phyloP scores from a whole-genome alignment of 1,140 invertebrate species.

The Notospermus geniculatus region DNA sequence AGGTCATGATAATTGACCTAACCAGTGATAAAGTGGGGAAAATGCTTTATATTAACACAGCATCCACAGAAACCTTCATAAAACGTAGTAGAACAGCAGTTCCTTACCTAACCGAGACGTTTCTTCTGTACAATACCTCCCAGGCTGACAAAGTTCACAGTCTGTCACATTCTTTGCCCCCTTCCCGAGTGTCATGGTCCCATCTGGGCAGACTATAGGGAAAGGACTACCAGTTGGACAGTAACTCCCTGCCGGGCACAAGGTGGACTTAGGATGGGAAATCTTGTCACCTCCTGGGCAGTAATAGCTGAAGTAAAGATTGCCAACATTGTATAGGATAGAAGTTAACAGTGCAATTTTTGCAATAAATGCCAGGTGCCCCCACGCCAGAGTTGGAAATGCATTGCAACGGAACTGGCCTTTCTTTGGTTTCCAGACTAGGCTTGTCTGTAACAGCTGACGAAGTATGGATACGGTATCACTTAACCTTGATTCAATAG shows the following conservation, averaged over 20 bases:
- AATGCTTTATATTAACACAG: no score
- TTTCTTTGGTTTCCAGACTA: no score
- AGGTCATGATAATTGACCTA: no score
- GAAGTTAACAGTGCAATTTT: no score
- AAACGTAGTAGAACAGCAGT: neutral
- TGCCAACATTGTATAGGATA: no score
- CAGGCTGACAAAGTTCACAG: constrained; percentile 46
- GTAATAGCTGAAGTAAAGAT: constrained; percentile 38
- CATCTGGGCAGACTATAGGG: constrained; percentile 43
- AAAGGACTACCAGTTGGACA: constrained; percentile 46
- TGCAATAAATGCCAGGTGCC: no score
- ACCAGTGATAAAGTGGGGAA: no score
- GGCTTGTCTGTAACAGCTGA: no score
- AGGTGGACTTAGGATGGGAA: constrained; percentile 33
- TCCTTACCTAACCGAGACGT: constrained; percentile 42
- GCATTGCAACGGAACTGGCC: no score
- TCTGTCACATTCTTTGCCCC: constrained; percentile 41
- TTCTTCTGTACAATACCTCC: constrained; percentile 46
- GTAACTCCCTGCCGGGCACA: constrained; percentile 51
- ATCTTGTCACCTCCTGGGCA: constrained; percentile 42
- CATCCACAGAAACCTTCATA: neutral
- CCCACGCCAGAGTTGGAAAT: no score
- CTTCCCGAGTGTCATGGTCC: constrained; percentile 41
- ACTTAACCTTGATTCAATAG: no score
- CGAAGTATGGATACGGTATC: no score